Conservation (phyloP, 1,140 invertebrate genomes). For the Oryzaephilus surinamensis region DNA sequence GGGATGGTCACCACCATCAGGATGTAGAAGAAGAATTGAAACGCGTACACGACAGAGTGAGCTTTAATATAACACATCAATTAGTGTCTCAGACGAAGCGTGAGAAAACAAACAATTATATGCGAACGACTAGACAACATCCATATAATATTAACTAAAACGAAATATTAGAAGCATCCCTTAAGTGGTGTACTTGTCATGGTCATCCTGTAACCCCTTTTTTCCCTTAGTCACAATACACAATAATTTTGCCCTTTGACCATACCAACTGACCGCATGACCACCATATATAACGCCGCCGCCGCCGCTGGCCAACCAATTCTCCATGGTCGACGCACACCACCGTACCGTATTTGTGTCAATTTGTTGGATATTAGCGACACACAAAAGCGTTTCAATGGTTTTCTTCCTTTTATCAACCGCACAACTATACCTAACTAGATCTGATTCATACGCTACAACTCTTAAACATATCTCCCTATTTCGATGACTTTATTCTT, state of each 20-base stretch:
- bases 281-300: constrained; percentile 13
- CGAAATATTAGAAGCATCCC: constrained; percentile 21
- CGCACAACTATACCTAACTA: too few relatives aligned
- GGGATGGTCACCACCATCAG: too few relatives aligned
- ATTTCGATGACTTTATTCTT: too few relatives aligned
- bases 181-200: constrained; percentile 32
- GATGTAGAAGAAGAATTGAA: constrained; percentile 12
- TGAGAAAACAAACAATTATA: constrained; percentile 39
- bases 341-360: constrained; percentile 27
- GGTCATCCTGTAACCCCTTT: constrained; percentile 32
- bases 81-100: constrained; percentile 32
- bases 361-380: constrained; percentile 28
- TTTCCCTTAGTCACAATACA: too few relatives aligned
- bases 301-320: too few relatives aligned
- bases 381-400: constrained; percentile 19
- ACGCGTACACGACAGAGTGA: constrained; percentile 21
- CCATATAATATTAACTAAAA: too few relatives aligned
- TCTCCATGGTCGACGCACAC: constrained; percentile 19
- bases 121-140: constrained; percentile 25
- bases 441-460: too few relatives aligned
- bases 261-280: constrained; percentile 24
- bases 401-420: too few relatives aligned
- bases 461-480: too few relatives aligned
- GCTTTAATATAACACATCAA: constrained; percentile 35
- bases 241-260: constrained; percentile 15